Evolutionary conservation across 2,797 vertebrate species (phyloP).

Genomic region (Pantherophis alleghaniensis): DNA sequence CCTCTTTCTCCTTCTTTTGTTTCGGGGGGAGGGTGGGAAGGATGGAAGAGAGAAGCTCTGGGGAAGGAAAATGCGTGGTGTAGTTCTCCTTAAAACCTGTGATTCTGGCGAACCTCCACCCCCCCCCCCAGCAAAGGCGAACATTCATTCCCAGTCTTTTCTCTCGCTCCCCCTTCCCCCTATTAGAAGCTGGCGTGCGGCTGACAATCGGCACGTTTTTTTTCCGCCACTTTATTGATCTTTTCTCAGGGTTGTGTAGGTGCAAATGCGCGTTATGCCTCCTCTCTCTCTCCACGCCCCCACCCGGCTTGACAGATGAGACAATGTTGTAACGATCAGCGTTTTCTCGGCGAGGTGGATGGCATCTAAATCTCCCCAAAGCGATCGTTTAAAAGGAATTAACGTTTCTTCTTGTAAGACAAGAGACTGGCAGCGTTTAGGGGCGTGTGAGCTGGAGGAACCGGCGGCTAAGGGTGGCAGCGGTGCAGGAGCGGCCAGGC

Average conservation of each 20-base stretch:
- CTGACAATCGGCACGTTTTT: slow-evolving; percentile 51
- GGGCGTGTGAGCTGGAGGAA: background rate
- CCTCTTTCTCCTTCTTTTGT: slow-evolving; percentile 27
- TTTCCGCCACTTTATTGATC: slow-evolving; percentile 42
- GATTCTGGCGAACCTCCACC: background rate
- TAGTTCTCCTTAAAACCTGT: slow-evolving; percentile 22
- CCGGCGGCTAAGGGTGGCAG: background rate
- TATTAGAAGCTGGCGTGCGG: background rate
- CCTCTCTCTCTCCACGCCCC: too few relatives aligned
- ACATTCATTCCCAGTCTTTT: background rate
- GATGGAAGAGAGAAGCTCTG: background rate
- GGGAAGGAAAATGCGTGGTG: background rate
- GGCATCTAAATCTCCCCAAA: background rate
- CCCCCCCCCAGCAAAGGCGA: background rate
- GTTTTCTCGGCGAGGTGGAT: background rate
- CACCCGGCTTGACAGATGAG: background rate
- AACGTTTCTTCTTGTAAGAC: background rate
- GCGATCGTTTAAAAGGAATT: background rate
- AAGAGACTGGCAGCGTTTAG: slow-evolving; percentile 8
- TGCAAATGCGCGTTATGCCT: background rate
- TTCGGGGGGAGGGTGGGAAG: background rate
- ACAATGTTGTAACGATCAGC: slow-evolving; percentile 5
- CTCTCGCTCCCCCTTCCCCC: background rate
- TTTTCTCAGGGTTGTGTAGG: slow-evolving; percentile 28
- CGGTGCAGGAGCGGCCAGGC: background rate